Evolutionary conservation across 1,140 invertebrate genomes (phyloP).

Genomic region (Drosophila repleta): DNA sequence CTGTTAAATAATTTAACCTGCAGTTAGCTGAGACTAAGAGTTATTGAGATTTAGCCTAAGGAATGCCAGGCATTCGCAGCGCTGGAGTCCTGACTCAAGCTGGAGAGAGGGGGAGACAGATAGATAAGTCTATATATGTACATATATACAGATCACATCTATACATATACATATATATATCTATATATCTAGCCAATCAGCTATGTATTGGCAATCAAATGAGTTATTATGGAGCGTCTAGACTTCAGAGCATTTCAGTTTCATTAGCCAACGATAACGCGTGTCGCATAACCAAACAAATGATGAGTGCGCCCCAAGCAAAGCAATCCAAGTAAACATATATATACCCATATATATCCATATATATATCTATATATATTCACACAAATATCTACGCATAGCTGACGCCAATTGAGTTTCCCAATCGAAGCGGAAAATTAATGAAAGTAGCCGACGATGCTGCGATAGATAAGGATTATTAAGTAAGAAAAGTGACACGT

Average conservation of each 20-base stretch:
- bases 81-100: too few relatives aligned
- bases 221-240: constrained; percentile 8
- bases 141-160: neutral
- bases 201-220: constrained; percentile 7
- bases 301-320: constrained; percentile 11
- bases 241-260: constrained; percentile 26
- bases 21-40: too few relatives aligned
- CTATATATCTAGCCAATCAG: neutral
- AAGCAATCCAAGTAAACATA: neutral
- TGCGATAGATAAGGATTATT: neutral
- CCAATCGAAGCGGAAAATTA: constrained; percentile 7
- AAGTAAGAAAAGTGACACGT: neutral
- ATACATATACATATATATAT: neutral
- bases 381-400: neutral
- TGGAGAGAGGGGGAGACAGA: too few relatives aligned
- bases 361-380: too few relatives aligned
- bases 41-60: too few relatives aligned
- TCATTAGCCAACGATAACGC: constrained; percentile 19
- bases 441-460: neutral
- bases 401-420: constrained; percentile 5
- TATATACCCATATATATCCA: neutral
- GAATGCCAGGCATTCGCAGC: too few relatives aligned
- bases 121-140: neutral
- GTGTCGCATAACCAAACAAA: constrained; percentile 23
- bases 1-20: too few relatives aligned